These are phyloP conservation scores for Sebastes hopkinsi DNA, from an alignment of 2,797 vertebrate genomes.

Conservation along the genomic window DNA sequence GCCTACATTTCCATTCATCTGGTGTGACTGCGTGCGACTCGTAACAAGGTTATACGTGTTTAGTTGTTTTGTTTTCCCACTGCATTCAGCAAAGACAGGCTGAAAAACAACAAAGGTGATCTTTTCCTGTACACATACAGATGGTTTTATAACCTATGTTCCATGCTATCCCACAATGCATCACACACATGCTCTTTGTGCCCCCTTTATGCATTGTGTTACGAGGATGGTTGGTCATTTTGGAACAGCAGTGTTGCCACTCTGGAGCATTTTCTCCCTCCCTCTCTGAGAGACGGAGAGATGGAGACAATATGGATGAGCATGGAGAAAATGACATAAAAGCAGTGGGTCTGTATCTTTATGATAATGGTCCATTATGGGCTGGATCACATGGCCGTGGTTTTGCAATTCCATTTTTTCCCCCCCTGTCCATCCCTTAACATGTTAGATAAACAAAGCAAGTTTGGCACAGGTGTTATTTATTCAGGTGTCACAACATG, in stretches of 20 bases:
- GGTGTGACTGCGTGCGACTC: background rate
- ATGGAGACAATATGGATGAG: conserved; percentile 8
- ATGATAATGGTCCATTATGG: conserved; percentile 33
- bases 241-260: background rate
- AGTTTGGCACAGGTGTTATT: background rate
- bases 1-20: background rate
- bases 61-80: background rate
- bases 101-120: background rate
- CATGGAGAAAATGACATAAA: conserved; percentile 42
- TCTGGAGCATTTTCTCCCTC: background rate
- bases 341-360: background rate
- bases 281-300: background rate
- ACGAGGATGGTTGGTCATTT: background rate
- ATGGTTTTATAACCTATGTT: background rate
- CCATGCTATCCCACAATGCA: background rate
- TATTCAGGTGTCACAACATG: background rate
- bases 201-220: background rate
- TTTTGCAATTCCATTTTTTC: background rate
- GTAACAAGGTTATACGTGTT: background rate
- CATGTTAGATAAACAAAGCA: background rate
- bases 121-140: background rate
- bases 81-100: background rate
- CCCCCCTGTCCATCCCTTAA: background rate
- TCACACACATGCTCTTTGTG: background rate
- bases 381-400: conserved; percentile 10